These are phyloP conservation scores for Staurois parvus DNA, from an alignment of 2,797 vertebrate species.

Conservation along the genomic window DNA sequence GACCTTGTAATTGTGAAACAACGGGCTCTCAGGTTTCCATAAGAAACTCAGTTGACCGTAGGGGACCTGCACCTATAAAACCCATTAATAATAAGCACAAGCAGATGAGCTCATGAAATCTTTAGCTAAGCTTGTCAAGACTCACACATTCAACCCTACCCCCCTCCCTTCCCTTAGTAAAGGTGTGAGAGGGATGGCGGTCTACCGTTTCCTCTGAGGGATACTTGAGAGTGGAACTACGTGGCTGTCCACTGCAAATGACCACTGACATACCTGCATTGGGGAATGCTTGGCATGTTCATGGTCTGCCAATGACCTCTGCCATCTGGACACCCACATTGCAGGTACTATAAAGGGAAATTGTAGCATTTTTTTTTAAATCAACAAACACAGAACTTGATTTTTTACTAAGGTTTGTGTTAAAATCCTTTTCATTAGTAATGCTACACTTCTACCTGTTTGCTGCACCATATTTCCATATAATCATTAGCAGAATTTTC, in stretches of 20 bases:
- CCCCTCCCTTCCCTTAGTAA: background rate
- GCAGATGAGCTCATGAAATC: slow-evolving; percentile 37
- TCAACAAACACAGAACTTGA: too few species aligned
- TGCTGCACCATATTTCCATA: too few species aligned
- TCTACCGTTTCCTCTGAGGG: slow-evolving; percentile 20
- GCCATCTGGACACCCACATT: slow-evolving; percentile 4
- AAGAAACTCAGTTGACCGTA: slow-evolving; percentile 1
- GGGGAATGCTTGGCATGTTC: slow-evolving; percentile 9
- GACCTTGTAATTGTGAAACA: background rate
- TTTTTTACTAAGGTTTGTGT: too few species aligned
- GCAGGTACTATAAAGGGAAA: slow-evolving; percentile 12
- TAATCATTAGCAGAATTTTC: too few species aligned
- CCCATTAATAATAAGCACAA: slow-evolving; percentile 30
- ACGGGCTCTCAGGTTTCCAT: slow-evolving; percentile 6
- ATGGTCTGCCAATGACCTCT: slow-evolving; percentile 16
- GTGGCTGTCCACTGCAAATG: background rate
- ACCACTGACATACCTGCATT: background rate
- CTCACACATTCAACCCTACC: background rate
- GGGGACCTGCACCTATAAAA: slow-evolving; percentile 31
- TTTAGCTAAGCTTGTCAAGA: background rate
- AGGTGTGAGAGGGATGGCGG: slow-evolving; percentile 13
- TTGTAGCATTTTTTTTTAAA: too few species aligned
- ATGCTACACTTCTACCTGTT: too few species aligned
- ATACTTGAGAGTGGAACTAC: background rate
- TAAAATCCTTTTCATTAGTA: too few species aligned